Conservation (phyloP, 2,888 invertebrate species). For the Escarpia spicata region DNA sequence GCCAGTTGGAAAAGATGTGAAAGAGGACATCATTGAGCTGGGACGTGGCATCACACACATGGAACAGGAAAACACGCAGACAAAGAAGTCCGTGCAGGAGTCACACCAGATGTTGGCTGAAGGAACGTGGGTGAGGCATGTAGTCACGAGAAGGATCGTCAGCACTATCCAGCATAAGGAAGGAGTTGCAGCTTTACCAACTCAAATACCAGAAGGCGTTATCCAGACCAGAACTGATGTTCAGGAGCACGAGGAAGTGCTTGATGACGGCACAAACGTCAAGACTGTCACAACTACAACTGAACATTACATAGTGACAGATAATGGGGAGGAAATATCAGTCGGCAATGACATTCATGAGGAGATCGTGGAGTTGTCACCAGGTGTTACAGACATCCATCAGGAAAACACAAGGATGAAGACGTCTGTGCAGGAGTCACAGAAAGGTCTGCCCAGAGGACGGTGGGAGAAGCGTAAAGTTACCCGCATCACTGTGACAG, state of each 20-base stretch:
- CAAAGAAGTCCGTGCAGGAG: not conserved
- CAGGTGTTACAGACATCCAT: slow-evolving; percentile 31
- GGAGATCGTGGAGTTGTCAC: slow-evolving; percentile 31
- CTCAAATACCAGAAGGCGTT: not conserved
- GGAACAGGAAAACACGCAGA: not conserved
- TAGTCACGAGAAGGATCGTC: not conserved
- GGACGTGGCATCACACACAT: slow-evolving; percentile 31
- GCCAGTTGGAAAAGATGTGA: slow-evolving; percentile 30
- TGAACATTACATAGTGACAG: not conserved
- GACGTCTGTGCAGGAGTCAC: not conserved
- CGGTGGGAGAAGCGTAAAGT: not conserved
- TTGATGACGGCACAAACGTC: slow-evolving; percentile 25
- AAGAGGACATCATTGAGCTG: slow-evolving; percentile 32
- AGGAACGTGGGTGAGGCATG: not conserved
- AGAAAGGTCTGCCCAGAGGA: not conserved
- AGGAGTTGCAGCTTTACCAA: not conserved
- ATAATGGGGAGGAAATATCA: not conserved
- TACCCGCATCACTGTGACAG: not conserved
- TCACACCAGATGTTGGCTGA: not conserved
- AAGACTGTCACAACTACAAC: slow-evolving; percentile 23
- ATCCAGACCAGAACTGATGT: not conserved
- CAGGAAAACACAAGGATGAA: slow-evolving; percentile 20
- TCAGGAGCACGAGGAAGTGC: slow-evolving; percentile 1
- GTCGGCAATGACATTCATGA: slow-evolving; percentile 30
- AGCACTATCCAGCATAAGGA: not conserved